Evolutionary conservation across 2,113 vertebrate species (phyloP).

Genomic region (Gulo gulo): DNA sequence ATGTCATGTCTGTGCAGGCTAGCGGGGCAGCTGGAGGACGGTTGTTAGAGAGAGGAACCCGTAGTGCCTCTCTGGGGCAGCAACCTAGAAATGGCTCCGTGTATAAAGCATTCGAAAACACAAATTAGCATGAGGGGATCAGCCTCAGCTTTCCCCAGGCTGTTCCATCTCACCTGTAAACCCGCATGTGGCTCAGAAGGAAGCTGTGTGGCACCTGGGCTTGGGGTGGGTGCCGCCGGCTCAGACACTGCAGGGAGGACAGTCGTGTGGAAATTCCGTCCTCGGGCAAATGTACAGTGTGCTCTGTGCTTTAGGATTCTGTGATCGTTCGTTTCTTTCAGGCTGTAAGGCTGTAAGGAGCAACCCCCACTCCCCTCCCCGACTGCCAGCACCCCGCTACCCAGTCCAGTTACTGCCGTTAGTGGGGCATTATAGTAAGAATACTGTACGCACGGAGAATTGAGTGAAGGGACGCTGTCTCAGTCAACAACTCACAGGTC

Average conservation of each 20-base stretch:
- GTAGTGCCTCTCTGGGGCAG: too few species aligned
- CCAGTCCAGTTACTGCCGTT: background rate
- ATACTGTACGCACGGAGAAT: background rate
- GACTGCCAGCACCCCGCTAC: too few species aligned
- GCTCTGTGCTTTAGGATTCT: background rate
- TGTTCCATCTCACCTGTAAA: background rate
- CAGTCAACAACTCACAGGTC: too few species aligned
- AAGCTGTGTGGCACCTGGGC: accelerated
- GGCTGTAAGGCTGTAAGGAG: background rate
- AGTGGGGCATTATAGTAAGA: background rate
- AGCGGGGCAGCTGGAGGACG: accelerated
- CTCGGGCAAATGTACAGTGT: too few species aligned
- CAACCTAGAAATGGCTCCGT: too few species aligned
- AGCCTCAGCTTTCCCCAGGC: too few species aligned
- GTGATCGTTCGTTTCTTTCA: background rate
- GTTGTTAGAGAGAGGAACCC: background rate
- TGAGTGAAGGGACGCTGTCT: background rate
- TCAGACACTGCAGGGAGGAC: too few species aligned
- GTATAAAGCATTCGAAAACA: background rate
- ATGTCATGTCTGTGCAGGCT: background rate
- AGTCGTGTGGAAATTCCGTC: background rate
- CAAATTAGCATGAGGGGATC: background rate
- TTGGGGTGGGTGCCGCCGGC: too few species aligned
- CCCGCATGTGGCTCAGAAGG: accelerated
- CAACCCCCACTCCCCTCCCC: background rate